Base-by-base conservation (phyloP, 2,797 vertebrate genomes). In the Chloroceryle inda region DNA sequence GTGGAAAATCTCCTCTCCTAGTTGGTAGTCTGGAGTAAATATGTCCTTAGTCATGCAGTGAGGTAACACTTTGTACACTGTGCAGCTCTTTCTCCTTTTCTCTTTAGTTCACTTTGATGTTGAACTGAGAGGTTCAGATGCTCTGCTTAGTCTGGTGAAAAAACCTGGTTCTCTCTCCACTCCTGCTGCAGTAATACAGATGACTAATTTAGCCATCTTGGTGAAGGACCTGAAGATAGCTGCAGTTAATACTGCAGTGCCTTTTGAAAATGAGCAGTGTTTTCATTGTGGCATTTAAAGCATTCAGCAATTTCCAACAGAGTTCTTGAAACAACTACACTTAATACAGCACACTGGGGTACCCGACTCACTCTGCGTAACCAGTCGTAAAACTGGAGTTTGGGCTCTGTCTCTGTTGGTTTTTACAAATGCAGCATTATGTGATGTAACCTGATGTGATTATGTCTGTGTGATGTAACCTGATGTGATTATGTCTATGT, bases 21-120 rank as follows among this genome's bases (percentile, higher is more conserved):
- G 22, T 29, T 31, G 47, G 31, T 27, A 56, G 56, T 42, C 45
- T 50, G 40, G 11, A 83, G 8, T 53, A 77, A 63, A 29, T 29
- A 18, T 1, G 3, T 13, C 56, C 56, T 47, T 63, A 80, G 13
- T 35, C 0, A 0, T 11, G 35, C 22, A 44, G 29, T 20, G 29
- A 83, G 18, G 37, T 35, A 83, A 52, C 4, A n/a, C 52, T 71
- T 85, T 9, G 26, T 45, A 47, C 10, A 16, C 3, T 7, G 4
- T 10, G 17, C 12, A 53, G 33, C 2, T 31, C 17, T 50, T 81
- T 83, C 9, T 17, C 15, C 6, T 73, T 75, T 92, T 64, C 61
- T 72, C 21, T 56, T 66, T 17, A 24, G 37, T 77, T 83, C 45
- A 49, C 22, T 88, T 86, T 53, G 47, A 75, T 44, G 33, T 74